Conservation (phyloP, 2,888 invertebrate genomes). For the Crepidodera aurea region DNA sequence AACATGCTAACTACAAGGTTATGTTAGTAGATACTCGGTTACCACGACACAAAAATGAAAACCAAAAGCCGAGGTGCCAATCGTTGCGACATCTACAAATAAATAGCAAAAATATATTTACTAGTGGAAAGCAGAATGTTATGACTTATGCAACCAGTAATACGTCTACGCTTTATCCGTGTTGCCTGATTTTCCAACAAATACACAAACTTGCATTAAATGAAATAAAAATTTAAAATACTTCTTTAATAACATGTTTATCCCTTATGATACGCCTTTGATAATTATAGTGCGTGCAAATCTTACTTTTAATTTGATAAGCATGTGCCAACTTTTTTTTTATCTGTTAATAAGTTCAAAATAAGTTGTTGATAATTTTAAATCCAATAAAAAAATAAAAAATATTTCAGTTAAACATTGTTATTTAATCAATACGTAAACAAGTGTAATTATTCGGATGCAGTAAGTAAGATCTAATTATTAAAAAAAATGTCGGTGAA, state of each 20-base stretch:
- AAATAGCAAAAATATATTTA: not conserved
- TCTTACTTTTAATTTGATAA: not conserved
- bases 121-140: too few species aligned
- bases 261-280: too few species aligned
- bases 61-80: constrained; percentile 12
- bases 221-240: too few species aligned
- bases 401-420: not conserved
- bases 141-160: too few species aligned
- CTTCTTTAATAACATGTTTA: too few species aligned
- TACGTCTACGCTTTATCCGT: too few species aligned
- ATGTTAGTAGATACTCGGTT: constrained; percentile 36
- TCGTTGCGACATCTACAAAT: constrained; percentile 20
- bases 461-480: not conserved
- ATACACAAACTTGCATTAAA: too few species aligned
- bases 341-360: constrained; percentile 5
- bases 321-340: constrained; percentile 1
- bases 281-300: not conserved
- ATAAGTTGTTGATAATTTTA: not conserved
- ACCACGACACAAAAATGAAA: constrained; percentile 34
- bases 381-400: not conserved
- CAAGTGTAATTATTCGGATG: not conserved
- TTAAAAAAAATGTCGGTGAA: too few species aligned
- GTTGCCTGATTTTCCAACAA: too few species aligned
- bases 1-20: constrained; percentile 38
- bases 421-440: not conserved